Evolutionary conservation across 2,888 invertebrate genomes (phyloP), one percentile per base, ranked within the genome.

Genomic region (Criorhina ranunculi): DNA sequence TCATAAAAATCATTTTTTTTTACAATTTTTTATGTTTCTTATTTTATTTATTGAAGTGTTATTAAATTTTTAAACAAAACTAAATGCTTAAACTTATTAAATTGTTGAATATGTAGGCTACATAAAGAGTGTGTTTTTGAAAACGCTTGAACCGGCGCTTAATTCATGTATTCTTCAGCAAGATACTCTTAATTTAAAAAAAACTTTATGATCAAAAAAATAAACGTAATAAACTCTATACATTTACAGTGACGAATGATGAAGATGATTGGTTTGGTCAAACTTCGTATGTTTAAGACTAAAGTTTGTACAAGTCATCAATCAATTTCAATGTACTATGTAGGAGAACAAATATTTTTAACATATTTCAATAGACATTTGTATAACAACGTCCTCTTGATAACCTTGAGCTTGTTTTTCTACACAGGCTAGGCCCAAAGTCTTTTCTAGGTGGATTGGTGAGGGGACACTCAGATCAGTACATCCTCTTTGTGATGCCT

Each of bases 1-100:
- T 73, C 73, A 78, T 75, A 46, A n/a, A n/a, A n/a, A 3, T 24
- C 51, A 67, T 66, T 69, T 49, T 55, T 73, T 69, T 66, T 42
- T 15, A 24, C n/a, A 24, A 44, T 60, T 59, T 40, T 73, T 17
- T 12, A 11, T 24, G 66, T 8, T 57, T 3, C 40, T 33, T 35
- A 7, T 24, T 51, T 42, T 24, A 17, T 62, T 44, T 35, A 6
- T 17, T 12, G 6, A 29, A 5, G 24, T 24, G 24, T 24, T 35
- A 19, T 49, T 19, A n/a, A n/a, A 11, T 17, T 19, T 17, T 7
- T 2, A 31, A 31, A 19, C 0, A n/a, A 33, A 24, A 24, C 4
- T 24, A n/a, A n/a, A 33, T 53, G n/a, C 24, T 19, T n/a, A 12
- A 42, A 37, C 6, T 5, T 12, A 6, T 15, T 6, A 2, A 11